A percentile compares a stretch with the other conserved stretches of the same genome.
These are phyloP conservation scores for Holothuria leucospilota DNA, from an alignment of 53 echinoderm and acorn worm genomes.

Conservation along the genomic window DNA sequence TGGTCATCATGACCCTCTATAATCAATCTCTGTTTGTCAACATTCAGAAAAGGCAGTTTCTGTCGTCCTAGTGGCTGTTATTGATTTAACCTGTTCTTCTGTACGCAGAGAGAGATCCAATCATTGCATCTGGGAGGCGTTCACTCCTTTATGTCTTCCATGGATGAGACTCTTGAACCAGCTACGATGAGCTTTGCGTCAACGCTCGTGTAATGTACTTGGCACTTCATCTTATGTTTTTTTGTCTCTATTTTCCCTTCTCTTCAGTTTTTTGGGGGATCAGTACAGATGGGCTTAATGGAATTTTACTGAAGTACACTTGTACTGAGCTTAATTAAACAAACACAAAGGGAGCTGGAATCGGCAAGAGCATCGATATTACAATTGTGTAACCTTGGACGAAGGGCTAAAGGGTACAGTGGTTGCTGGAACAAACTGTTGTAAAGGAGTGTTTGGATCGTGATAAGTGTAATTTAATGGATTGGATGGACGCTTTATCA, in stretches of 20 bases:
- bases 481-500: too few relatives aligned
- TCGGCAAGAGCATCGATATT: too few relatives aligned
- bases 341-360: background rate
- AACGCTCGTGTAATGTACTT: background rate
- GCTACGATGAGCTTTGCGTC: too few relatives aligned
- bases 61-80: background rate
- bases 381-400: too few relatives aligned
- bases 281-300: background rate
- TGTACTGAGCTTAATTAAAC: slow-evolving; percentile 29
- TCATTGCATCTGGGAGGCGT: background rate
- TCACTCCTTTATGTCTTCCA: too few relatives aligned
- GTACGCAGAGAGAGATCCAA: background rate
- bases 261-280: background rate
- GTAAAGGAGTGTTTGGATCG: too few relatives aligned
- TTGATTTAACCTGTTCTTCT: slow-evolving; percentile 6
- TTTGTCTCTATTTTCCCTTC: background rate
- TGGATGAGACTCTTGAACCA: too few relatives aligned
- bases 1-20: background rate
- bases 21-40: slow-evolving; percentile 24
- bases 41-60: background rate
- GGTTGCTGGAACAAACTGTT: too few relatives aligned
- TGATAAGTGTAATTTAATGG: too few relatives aligned
- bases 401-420: too few relatives aligned
- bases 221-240: background rate
- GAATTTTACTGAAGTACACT: slow-evolving; percentile 29